Evolutionary conservation across 2,113 vertebrate species (phyloP).

Genomic region (Orycteropus afer): DNA sequence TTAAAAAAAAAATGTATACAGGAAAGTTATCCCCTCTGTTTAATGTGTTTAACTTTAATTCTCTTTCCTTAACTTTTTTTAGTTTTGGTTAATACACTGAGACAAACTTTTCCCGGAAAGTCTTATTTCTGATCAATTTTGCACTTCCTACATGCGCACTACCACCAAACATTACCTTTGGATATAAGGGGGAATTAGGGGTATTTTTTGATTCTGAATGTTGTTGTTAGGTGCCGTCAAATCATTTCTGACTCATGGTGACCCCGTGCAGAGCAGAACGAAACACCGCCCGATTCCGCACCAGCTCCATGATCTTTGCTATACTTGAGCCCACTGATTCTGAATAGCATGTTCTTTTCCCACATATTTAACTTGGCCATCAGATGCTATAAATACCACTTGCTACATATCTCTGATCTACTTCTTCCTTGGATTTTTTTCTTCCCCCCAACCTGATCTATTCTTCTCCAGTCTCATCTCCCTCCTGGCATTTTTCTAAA

Average conservation of each 20-base stretch:
- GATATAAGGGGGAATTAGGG: neutral
- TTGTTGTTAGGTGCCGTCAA: neutral
- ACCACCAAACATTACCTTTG: neutral
- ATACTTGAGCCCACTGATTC: too few species aligned
- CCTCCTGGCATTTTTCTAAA: neutral
- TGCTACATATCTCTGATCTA: neutral
- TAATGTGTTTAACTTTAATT: constrained; percentile 39
- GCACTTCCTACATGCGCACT: neutral
- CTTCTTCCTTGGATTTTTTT: neutral
- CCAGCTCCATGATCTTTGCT: too few species aligned
- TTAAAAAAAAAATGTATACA: constrained; percentile 1
- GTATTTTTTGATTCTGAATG: neutral
- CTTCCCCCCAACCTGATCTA: too few species aligned
- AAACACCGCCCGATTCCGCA: too few species aligned
- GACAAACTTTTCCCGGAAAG: constrained; percentile 37
- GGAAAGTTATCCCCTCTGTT: constrained; percentile 34
- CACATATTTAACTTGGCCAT: too few species aligned
- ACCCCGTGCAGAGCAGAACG: too few species aligned
- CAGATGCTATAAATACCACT: too few species aligned
- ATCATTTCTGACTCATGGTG: neutral
- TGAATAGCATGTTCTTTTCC: neutral
- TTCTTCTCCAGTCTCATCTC: neutral
- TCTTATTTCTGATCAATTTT: constrained; percentile 7
- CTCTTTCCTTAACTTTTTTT: constrained; percentile 65
- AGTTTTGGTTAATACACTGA: neutral